Evolutionary conservation across 2,113 vertebrate species (phyloP), one percentile per base, ranked within the genome.

Genomic region (Coturnix japonica): DNA sequence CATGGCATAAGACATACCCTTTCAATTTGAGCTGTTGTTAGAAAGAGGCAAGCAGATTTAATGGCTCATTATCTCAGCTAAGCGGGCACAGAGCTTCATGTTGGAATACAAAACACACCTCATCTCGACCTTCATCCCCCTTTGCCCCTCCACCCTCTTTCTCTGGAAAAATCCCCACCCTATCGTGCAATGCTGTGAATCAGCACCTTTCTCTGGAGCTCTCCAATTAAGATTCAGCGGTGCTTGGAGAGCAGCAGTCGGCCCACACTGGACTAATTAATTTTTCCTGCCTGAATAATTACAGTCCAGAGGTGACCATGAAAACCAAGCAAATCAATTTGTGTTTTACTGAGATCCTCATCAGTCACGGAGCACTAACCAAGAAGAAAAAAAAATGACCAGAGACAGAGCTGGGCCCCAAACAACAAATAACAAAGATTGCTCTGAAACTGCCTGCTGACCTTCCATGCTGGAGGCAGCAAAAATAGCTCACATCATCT

Each of bases 261-360:
- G 85, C 91, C 91, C 90, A 81, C 91, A 90, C 80, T 88, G 87
- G 85, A 91, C 93, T 96, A 96, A 96, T 96, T 96, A 96, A 95
- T 96, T 96, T 95, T 93, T 90, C 85, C 91, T 96, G 95, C 94
- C 95, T 95, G 90, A 95, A 91, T 96, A 96, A 96, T 96, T 96
- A 95, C 91, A 96, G 95, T 95, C 90, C 96, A 96, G 94, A 96
- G 96, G 96, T 95, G 94, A 95, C 91, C 94, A 95, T 93, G 96
- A 93, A 93, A 95, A 90, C 88, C 90, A 92, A 96, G 93, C 90
- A 94, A 96, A 96, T 96, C 94, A 95, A 96, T 96, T 95, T 95
- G 82, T 96, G 96, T 96, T 96, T 91, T 95, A 96, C 96, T 63
- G 95, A 95, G 96, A 94, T 96, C 93, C 90, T 94, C 94, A 95